These are phyloP conservation scores for Saguinus imperator DNA, from an alignment of 2,113 vertebrate genomes.

Conservation along the genomic window DNA sequence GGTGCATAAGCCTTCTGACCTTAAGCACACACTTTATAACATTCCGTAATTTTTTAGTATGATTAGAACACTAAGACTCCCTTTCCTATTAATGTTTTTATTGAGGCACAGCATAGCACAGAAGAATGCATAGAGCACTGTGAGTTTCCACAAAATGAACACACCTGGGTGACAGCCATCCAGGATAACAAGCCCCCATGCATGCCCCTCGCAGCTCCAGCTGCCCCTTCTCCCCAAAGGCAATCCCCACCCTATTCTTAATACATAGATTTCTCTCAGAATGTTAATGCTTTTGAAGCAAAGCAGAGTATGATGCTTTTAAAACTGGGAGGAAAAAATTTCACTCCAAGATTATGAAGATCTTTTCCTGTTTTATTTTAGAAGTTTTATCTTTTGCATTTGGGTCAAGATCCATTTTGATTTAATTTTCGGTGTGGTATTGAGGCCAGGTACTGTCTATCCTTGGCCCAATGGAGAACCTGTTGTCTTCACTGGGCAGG, in stretches of 20 bases:
- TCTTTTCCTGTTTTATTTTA: background rate
- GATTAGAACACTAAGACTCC: slow-evolving; percentile 79
- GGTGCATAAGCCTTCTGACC: slow-evolving; percentile 82
- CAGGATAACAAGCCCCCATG: background rate
- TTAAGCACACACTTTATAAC: slow-evolving; percentile 80
- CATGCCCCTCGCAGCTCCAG: background rate
- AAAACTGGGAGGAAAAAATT: slow-evolving; percentile 71
- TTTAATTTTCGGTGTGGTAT: background rate
- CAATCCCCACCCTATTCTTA: background rate
- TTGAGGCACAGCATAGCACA: background rate
- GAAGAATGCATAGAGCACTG: background rate
- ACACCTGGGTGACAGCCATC: background rate
- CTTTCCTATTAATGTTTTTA: background rate
- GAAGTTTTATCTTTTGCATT: background rate
- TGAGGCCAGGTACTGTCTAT: background rate
- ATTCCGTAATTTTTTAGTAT: slow-evolving; percentile 84
- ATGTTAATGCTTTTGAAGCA: slow-evolving; percentile 87
- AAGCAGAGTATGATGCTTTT: slow-evolving; percentile 87
- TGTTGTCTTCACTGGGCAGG: background rate
- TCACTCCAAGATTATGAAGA: background rate
- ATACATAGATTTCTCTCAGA: background rate
- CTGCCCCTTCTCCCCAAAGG: background rate
- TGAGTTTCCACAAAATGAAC: background rate
- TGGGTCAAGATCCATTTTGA: background rate
- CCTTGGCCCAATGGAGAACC: fast-evolving